Conservation (phyloP, 2,888 invertebrate species). For the Malthinus flaveolus region DNA sequence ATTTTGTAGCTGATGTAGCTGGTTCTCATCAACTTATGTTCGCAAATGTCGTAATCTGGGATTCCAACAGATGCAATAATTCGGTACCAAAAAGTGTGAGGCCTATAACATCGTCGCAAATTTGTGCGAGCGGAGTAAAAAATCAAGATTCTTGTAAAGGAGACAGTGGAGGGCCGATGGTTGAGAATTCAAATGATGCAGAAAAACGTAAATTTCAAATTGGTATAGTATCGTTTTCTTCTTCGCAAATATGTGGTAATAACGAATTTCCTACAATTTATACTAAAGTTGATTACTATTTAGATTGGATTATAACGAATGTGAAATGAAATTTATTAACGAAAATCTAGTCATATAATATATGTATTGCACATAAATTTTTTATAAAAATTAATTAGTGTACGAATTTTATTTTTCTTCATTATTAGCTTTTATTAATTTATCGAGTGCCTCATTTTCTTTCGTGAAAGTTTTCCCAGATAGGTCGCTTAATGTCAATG, state of each 20-base stretch:
- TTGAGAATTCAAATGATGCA: slow-evolving; percentile 36
- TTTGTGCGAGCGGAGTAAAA: slow-evolving; percentile 53
- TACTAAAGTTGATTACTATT: slow-evolving; percentile 50
- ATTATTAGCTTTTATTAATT: slow-evolving; percentile 6
- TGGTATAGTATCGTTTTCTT: slow-evolving; percentile 56
- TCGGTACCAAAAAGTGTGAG: slow-evolving; percentile 42
- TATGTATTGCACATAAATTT: background rate
- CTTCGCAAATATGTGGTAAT: slow-evolving; percentile 49
- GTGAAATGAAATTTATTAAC: slow-evolving; percentile 31
- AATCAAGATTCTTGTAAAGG: slow-evolving; percentile 53
- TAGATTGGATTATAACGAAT: slow-evolving; percentile 55
- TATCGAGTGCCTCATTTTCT: slow-evolving; percentile 5
- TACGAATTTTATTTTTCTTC: slow-evolving; percentile 12
- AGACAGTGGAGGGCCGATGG: slow-evolving; percentile 57
- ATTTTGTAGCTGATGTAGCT: slow-evolving; percentile 40
- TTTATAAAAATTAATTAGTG: background rate
- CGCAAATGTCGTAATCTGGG: slow-evolving; percentile 41
- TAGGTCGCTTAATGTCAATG: slow-evolving; percentile 7
- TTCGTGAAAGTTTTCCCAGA: background rate
- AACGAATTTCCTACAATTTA: slow-evolving; percentile 54
- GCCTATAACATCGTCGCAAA: slow-evolving; percentile 50
- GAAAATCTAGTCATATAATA: background rate
- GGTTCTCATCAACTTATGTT: slow-evolving; percentile 43
- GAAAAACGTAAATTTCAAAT: slow-evolving; percentile 46
- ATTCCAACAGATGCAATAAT: slow-evolving; percentile 38